Conservation (phyloP, 1,140 invertebrate species). For the Trichonephila inaurata region DNA sequence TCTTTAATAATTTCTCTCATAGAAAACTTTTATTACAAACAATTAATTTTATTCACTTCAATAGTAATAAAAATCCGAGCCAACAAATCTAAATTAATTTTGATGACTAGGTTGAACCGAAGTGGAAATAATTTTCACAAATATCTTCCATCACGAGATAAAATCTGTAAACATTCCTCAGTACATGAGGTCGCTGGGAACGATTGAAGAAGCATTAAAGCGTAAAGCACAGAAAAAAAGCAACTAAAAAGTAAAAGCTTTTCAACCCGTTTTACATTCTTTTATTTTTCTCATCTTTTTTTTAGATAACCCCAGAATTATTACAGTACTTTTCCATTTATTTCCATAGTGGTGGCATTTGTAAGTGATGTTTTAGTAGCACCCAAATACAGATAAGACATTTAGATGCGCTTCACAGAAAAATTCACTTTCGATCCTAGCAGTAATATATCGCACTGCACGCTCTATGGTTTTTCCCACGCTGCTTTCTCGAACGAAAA, state of each 20-base stretch:
- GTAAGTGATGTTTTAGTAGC: slow-evolving; percentile 31
- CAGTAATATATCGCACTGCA: slow-evolving; percentile 28
- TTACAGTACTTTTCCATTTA: slow-evolving; percentile 19
- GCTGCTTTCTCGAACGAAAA: not conserved
- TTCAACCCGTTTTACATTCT: slow-evolving; percentile 8
- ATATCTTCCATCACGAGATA: not conserved
- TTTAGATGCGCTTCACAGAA: slow-evolving; percentile 23
- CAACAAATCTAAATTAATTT: too few species aligned
- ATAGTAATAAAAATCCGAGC: too few species aligned
- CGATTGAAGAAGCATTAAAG: slow-evolving; percentile 2
- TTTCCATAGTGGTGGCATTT: slow-evolving; percentile 29
- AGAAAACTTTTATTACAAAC: too few species aligned
- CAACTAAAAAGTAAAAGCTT: not conserved
- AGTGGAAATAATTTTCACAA: slow-evolving; percentile 2
- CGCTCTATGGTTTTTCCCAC: slow-evolving; percentile 37
- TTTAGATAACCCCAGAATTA: slow-evolving; percentile 5
- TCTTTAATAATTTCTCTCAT: too few species aligned
- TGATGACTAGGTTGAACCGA: not conserved
- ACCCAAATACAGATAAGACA: slow-evolving; percentile 9
- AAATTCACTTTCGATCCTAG: slow-evolving; percentile 31
- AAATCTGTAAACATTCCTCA: not conserved
- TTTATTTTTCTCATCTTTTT: not conserved
- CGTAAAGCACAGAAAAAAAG: not conserved
- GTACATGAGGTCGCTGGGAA: not conserved
- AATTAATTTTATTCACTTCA: too few species aligned